Base-by-base conservation (phyloP, 2,113 vertebrate genomes). In the Sander lucioperca region DNA sequence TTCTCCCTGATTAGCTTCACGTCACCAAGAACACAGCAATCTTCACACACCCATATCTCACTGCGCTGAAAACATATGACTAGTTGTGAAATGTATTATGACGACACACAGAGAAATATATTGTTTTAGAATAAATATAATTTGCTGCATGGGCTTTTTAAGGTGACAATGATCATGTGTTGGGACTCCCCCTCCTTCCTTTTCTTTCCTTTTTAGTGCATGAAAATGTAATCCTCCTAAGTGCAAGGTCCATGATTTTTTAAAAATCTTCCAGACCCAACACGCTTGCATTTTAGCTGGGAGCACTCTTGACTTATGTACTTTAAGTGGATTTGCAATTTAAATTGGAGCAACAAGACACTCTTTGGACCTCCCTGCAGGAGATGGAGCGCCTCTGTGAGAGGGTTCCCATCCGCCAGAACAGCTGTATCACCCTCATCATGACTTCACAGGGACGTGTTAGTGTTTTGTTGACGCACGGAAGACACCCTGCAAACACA, bases 201-300 rank as follows among this genome's bases (percentile, higher is more conserved):
- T 82, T 71, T 70, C 76, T 66, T 45, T 53, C 86, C 43, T 67
- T 82, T 85, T 82, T n/a, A 80, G 47, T 64, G 43, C 79, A 92
- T 90, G 62, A 91, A 92, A 93, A 88, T 77, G 65, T 88, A 93
- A 94, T 93, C 79, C 88, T 78, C 85, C 89, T 91, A 91, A 94
- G 92, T 94, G 94, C 89, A 93, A 83, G 61, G 33, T 63, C 66
- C 86, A 92, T 92, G 80, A 90, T 94, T 94, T 91, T 93, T 93
- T 93, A 30, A 84, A 85, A 90, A 90, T 90, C 85, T 77, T 87
- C 79, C 77, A 79, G 84, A 73, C 79, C 48, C 80, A 87, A 90
- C 92, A 92, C 61, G 68, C 85, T 92, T 93, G 85, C 87, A 86
- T 94, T 92, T 93, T 92, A 93, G 86, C 90, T 62, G 36, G 27